phyloP scores from a whole-genome alignment of 2,888 invertebrate species.

The Eugnorisma glareosa region DNA sequence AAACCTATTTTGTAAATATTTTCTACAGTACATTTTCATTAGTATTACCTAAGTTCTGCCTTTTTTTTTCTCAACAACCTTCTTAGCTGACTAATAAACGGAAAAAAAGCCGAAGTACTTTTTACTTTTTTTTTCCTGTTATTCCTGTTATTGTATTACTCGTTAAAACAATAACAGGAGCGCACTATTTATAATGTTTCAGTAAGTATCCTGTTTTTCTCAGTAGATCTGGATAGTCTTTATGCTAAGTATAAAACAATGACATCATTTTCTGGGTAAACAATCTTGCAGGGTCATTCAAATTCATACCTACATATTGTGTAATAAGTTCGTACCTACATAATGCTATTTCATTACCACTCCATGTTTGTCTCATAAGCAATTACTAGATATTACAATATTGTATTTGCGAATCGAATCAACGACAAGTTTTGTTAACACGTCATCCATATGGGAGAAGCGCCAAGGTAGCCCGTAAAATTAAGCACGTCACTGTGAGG shows the following conservation, averaged over 20 bases:
- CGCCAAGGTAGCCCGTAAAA: neutral
- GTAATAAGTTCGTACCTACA: constrained; percentile 7
- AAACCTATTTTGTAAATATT: neutral
- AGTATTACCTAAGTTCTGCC: neutral
- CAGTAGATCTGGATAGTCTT: neutral
- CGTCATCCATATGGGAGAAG: neutral
- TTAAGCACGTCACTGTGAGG: neutral
- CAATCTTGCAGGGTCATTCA: constrained; percentile 44
- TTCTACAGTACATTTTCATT: neutral
- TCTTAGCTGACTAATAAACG: neutral
- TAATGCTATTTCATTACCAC: constrained; percentile 17
- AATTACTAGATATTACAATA: constrained; percentile 33
- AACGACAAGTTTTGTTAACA: constrained; percentile 38
- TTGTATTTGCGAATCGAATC: constrained; percentile 35
- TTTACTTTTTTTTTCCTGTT: neutral
- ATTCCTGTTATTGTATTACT: too few species aligned
- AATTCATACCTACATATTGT: constrained; percentile 17
- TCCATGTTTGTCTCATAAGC: constrained; percentile 27
- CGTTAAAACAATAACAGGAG: neutral
- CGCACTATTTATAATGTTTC: constrained; percentile 1
- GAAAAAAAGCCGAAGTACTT: neutral
- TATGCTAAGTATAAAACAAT: constrained; percentile 51
- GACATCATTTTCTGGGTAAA: constrained; percentile 67
- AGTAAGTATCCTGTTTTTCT: constrained; percentile 23
- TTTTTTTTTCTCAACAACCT: neutral